These are phyloP conservation scores for Coelopa pilipes DNA, from an alignment of 2,888 invertebrate genomes.

Conservation along the genomic window DNA sequence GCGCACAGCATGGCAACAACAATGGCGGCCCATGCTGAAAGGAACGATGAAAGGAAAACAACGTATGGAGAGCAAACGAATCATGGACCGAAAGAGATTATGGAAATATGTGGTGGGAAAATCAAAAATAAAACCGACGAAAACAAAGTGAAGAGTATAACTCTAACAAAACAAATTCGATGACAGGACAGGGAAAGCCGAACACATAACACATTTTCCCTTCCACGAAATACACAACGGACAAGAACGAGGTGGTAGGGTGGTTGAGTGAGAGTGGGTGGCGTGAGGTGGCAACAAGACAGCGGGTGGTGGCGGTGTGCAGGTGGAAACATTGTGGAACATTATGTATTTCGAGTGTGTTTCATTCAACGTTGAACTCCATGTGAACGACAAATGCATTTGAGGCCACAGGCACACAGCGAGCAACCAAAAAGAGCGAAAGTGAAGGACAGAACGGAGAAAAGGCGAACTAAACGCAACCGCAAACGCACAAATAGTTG, in stretches of 20 bases:
- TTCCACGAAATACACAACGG: conserved; percentile 39
- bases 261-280: conserved; percentile 32
- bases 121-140: conserved; percentile 20
- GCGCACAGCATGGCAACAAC: conserved; percentile 40
- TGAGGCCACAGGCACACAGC: too few relatives aligned
- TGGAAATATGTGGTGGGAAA: conserved; percentile 29
- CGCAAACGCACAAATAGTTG: too few relatives aligned
- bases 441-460: neutral
- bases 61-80: conserved; percentile 38
- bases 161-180: conserved; percentile 16
- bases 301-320: neutral
- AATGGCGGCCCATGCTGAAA: neutral
- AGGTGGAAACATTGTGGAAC: conserved; percentile 1
- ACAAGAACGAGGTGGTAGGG: too few relatives aligned
- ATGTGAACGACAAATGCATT: neutral
- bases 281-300: neutral
- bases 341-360: conserved; percentile 16
- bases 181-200: too few relatives aligned
- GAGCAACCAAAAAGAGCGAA: neutral
- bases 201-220: conserved; percentile 14
- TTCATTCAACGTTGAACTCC: conserved; percentile 3
- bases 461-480: too few relatives aligned
- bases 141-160: conserved; percentile 25
- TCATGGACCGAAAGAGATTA: conserved; percentile 31
- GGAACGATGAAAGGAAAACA: neutral